These are phyloP conservation scores for Pogonocherus hispidulus DNA, from an alignment of 2,888 invertebrate species.

Conservation along the genomic window DNA sequence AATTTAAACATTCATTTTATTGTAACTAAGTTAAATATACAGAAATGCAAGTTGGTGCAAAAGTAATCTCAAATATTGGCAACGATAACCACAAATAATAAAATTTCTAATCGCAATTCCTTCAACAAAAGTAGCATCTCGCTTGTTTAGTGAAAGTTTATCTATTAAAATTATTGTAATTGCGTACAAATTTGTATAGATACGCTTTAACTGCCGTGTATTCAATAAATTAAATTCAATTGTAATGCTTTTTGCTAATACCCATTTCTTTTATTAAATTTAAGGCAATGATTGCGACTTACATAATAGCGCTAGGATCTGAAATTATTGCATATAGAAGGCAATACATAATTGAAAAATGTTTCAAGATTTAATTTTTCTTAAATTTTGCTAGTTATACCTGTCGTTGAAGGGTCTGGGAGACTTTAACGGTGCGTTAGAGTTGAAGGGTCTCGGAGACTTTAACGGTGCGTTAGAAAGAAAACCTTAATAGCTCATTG, in stretches of 20 bases:
- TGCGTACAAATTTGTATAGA: not conserved
- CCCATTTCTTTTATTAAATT: not conserved
- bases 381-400: too few species aligned
- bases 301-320: not conserved
- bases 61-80: not conserved
- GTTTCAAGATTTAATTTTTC: too few species aligned
- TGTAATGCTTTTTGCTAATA: not conserved
- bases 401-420: too few species aligned
- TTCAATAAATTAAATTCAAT: conserved; percentile 1
- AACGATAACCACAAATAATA: not conserved
- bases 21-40: too few species aligned
- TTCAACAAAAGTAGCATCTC: not conserved
- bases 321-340: too few species aligned
- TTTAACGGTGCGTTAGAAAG: too few species aligned
- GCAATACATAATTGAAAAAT: too few species aligned
- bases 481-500: too few species aligned
- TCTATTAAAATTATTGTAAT: not conserved
- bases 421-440: too few species aligned
- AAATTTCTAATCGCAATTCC: not conserved
- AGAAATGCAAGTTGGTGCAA: too few species aligned
- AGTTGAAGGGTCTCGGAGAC: too few species aligned
- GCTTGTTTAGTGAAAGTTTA: not conserved
- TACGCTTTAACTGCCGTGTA: not conserved
- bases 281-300: not conserved
- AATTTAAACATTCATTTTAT: too few species aligned